phyloP scores from a whole-genome alignment of 2,113 vertebrate species.

The Urocitellus parryii region DNA sequence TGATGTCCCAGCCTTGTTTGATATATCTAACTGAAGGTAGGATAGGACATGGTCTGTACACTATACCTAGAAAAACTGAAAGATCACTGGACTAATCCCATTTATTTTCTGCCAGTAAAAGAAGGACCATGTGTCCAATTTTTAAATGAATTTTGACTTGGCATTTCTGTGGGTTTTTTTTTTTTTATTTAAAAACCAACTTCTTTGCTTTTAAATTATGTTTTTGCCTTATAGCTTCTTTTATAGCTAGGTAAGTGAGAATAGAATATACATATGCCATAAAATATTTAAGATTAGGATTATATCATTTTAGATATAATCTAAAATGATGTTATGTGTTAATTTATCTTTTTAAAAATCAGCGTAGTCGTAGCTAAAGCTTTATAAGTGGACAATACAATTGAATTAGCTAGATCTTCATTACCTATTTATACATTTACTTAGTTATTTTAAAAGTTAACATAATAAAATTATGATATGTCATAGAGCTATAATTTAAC shows the following conservation, averaged over 20 bases:
- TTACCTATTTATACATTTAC: background rate
- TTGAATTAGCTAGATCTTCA: background rate
- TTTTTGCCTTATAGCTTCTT: background rate
- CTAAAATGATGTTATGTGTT: background rate
- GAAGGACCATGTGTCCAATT: background rate
- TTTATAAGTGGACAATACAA: background rate
- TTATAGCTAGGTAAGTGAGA: background rate
- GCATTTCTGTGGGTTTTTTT: background rate
- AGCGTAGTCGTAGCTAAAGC: background rate
- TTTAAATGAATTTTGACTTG: background rate
- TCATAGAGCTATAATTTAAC: background rate
- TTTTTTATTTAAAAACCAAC: background rate
- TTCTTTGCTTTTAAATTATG: background rate
- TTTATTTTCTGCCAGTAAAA: background rate
- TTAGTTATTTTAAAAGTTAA: background rate
- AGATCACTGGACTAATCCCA: background rate
- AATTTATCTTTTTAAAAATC: background rate
- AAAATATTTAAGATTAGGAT: background rate
- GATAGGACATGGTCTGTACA: background rate
- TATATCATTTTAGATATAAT: background rate
- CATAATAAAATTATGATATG: background rate
- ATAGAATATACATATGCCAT: background rate
- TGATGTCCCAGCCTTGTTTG: background rate
- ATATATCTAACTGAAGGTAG: background rate
- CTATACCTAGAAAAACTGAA: background rate